A percentile compares a stretch with the other conserved stretches of the same genome.
Conservation (phyloP, 2,888 invertebrate genomes). For the Chelonus formosanus region DNA sequence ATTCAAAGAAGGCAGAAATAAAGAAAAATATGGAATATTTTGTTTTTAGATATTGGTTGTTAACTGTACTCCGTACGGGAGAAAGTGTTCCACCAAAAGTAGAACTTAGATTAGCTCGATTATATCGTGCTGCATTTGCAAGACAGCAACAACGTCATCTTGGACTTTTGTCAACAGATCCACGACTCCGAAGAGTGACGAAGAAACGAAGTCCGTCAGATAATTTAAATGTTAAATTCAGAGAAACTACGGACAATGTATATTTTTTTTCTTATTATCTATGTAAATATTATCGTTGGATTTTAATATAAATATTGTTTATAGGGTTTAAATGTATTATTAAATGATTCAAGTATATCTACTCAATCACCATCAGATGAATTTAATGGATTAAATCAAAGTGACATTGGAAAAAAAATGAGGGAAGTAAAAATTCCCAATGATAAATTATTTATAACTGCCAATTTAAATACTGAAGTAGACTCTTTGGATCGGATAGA, state of each 20-base stretch:
- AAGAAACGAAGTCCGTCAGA: conserved; percentile 38
- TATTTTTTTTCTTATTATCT: background rate
- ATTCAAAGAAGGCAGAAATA: too few species aligned
- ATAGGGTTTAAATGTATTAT: background rate
- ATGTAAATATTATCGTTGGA: too few species aligned
- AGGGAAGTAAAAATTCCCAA: conserved; percentile 36
- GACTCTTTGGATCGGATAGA: too few species aligned
- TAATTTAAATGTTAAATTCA: conserved; percentile 25
- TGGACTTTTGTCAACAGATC: conserved; percentile 72
- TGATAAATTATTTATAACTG: conserved; percentile 2
- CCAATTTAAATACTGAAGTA: conserved; percentile 2
- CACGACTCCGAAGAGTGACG: conserved; percentile 48
- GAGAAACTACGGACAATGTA: conserved; percentile 25
- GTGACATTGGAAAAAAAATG: conserved; percentile 34
- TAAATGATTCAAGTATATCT: too few species aligned
- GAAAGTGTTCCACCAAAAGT: conserved; percentile 70
- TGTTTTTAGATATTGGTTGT: conserved; percentile 75
- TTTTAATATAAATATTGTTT: conserved; percentile 9
- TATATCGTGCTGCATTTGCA: conserved; percentile 83
- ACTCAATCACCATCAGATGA: background rate
- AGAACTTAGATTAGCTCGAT: conserved; percentile 77
- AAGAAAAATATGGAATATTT: background rate
- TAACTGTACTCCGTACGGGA: conserved; percentile 76
- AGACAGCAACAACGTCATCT: conserved; percentile 85
- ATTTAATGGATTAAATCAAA: conserved; percentile 3